These are phyloP conservation scores for Cyclophora albipunctata DNA, from an alignment of 2,888 invertebrate genomes.

Conservation along the genomic window DNA sequence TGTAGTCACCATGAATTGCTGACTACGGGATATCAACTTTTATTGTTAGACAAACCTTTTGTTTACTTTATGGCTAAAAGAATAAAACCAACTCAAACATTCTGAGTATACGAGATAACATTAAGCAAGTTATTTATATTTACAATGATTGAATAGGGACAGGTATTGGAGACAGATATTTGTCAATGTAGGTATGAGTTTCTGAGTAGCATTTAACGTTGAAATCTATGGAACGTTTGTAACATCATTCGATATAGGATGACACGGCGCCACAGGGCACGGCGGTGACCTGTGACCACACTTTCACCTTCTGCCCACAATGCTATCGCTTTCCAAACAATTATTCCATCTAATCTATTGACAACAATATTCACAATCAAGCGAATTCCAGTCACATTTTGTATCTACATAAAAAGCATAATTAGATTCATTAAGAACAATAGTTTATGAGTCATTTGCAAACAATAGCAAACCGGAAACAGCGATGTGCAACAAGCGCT, in stretches of 20 bases:
- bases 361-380: constrained; percentile 19
- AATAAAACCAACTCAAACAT: constrained; percentile 16
- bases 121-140: constrained; percentile 2
- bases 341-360: constrained; percentile 24
- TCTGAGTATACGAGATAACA: constrained; percentile 10
- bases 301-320: constrained; percentile 47
- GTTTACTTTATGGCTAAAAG: constrained; percentile 18
- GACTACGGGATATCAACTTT: constrained; percentile 23
- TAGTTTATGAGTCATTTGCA: constrained; percentile 48
- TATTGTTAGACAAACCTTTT: constrained; percentile 20
- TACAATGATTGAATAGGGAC: no score
- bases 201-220: no score
- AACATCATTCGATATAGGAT: constrained; percentile 3
- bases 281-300: constrained; percentile 45
- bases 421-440: constrained; percentile 28
- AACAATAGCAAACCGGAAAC: constrained; percentile 57
- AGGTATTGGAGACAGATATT: no score
- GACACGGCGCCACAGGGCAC: constrained; percentile 25
- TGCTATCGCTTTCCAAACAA: constrained; percentile 27
- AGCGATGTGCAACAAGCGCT: constrained; percentile 26
- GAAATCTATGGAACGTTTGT: no score
- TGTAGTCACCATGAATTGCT: constrained; percentile 22
- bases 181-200: no score
- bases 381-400: constrained; percentile 15
- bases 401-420: constrained; percentile 15